A percentile compares a stretch with the other conserved stretches of the same genome.
Evolutionary conservation across 2,113 vertebrate genomes (phyloP).

Genomic region (Amblyornis subalaris): DNA sequence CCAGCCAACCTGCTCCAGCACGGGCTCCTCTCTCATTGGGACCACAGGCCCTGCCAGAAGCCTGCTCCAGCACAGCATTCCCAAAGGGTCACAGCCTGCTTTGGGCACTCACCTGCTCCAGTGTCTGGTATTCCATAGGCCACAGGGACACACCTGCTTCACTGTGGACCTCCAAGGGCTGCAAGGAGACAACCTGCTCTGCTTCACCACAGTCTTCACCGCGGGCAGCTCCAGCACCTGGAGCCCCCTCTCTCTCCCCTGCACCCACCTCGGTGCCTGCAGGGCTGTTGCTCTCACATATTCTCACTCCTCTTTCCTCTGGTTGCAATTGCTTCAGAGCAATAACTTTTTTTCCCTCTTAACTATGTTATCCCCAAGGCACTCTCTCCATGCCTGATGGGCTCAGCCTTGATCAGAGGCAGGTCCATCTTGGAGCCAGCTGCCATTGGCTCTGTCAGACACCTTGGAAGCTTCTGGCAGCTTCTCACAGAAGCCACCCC

Average conservation of each 20-base stretch:
- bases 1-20: background rate
- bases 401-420: background rate
- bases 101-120: background rate
- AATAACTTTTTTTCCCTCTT: background rate
- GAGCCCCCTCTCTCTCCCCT: background rate
- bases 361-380: background rate
- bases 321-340: rapidly evolving
- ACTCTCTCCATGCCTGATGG: rapidly evolving
- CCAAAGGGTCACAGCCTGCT: background rate
- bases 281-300: background rate
- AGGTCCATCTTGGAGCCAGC: background rate
- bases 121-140: rapidly evolving
- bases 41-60: background rate
- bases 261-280: background rate
- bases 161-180: background rate
- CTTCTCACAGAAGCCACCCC: background rate
- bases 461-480: background rate
- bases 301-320: background rate
- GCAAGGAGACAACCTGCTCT: background rate
- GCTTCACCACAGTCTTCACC: background rate
- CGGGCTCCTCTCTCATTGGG: background rate
- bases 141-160: background rate
- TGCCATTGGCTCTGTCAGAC: background rate
- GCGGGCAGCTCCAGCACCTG: rapidly evolving
- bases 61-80: background rate